These are phyloP conservation scores for Clarias batrachus DNA, from an alignment of 2,113 vertebrate genomes.

Conservation along the genomic window DNA sequence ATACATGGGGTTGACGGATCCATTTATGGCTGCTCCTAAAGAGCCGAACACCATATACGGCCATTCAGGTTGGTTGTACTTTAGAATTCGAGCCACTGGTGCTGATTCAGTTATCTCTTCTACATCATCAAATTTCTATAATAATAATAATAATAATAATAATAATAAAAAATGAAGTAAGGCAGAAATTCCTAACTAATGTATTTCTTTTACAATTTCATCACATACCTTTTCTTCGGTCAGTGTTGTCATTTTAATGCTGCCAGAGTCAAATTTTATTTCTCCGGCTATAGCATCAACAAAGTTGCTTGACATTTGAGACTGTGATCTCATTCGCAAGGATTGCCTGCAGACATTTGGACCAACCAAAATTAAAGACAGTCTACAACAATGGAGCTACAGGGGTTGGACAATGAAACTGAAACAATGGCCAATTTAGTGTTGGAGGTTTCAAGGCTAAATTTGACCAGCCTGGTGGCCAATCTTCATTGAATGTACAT, in stretches of 20 bases:
- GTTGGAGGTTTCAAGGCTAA: no score
- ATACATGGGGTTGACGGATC: constrained; percentile 70
- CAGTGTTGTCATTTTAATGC: constrained; percentile 16
- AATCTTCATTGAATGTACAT: no score
- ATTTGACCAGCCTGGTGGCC: no score
- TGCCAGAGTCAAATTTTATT: constrained; percentile 36
- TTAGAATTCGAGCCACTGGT: constrained; percentile 71
- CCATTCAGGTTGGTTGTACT: constrained; percentile 75
- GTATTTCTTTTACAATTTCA: not conserved
- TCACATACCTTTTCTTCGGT: constrained; percentile 53
- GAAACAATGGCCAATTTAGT: no score
- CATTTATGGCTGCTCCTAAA: constrained; percentile 71
- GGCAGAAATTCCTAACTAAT: not conserved
- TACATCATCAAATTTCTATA: constrained; percentile 52
- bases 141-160: constrained; percentile 7
- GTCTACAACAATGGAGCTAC: not conserved
- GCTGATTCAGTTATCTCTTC: constrained; percentile 56
- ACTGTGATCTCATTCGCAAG: constrained; percentile 62
- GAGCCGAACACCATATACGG: constrained; percentile 76
- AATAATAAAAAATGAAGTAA: not conserved
- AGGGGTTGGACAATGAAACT: not conserved
- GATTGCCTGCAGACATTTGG: constrained; percentile 60
- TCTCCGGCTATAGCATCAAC: constrained; percentile 56
- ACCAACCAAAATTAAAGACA: not conserved
- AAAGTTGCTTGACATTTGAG: constrained; percentile 56